phyloP scores from a whole-genome alignment of 2,888 invertebrate genomes.

The Drepana falcataria region DNA sequence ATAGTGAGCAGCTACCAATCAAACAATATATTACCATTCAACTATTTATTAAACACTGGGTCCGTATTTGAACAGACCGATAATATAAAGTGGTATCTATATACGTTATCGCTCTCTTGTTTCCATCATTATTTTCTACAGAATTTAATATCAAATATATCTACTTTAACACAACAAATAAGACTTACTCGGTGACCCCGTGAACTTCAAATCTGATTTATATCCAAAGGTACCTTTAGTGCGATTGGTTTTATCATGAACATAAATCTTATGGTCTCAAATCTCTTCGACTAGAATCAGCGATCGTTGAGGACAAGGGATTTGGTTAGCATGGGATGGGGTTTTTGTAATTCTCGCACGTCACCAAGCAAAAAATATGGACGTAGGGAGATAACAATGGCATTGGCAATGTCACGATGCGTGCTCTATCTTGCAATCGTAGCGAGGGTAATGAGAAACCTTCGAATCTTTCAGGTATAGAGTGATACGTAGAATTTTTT shows the following conservation, averaged over 20 bases:
- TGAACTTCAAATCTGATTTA: neutral
- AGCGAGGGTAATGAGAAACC: constrained; percentile 52
- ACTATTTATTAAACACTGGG: too few species aligned
- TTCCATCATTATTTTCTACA: too few species aligned
- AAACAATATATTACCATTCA: too few species aligned
- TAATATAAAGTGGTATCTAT: too few species aligned
- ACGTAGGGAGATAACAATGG: constrained; percentile 39
- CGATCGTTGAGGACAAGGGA: neutral
- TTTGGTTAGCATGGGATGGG: constrained; percentile 4
- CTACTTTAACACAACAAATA: too few species aligned
- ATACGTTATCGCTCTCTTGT: too few species aligned
- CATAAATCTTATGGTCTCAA: neutral
- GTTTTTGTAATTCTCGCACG: constrained; percentile 18
- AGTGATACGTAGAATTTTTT: constrained; percentile 16
- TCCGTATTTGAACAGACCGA: too few species aligned
- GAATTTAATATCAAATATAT: too few species aligned
- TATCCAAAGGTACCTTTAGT: neutral
- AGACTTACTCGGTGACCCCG: neutral
- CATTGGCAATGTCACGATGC: constrained; percentile 44
- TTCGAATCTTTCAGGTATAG: constrained; percentile 42
- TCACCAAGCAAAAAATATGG: constrained; percentile 33
- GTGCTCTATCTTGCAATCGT: constrained; percentile 54
- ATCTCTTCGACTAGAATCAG: neutral
- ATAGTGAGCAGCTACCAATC: too few species aligned
- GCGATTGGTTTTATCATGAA: neutral